A percentile compares a stretch with the other conserved stretches of the same genome.
phyloP scores from a whole-genome alignment of 2,797 vertebrate genomes.

The Ptychobarbus kaznakovi region DNA sequence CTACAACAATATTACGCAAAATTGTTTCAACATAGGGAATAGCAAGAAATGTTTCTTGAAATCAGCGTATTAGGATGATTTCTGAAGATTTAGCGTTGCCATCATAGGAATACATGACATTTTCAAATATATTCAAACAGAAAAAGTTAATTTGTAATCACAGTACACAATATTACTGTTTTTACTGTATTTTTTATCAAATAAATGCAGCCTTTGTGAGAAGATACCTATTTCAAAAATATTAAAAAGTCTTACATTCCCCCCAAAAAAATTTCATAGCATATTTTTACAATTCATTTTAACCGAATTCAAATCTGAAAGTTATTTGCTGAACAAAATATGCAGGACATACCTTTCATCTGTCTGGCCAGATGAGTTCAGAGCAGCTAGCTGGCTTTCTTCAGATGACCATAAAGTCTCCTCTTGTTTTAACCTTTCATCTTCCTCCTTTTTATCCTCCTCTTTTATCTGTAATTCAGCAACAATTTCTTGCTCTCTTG shows the following conservation, averaged over 20 bases:
- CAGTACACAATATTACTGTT: background rate
- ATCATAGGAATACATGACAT: background rate
- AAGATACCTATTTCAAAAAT: background rate
- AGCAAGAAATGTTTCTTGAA: background rate
- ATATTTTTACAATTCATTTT: background rate
- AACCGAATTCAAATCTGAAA: background rate
- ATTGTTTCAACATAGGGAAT: background rate
- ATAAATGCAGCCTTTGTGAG: background rate
- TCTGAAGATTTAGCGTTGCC: background rate
- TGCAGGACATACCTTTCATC: constrained; percentile 64
- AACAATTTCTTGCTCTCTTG: constrained; percentile 44
- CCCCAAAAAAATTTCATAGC: background rate
- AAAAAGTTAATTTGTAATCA: background rate
- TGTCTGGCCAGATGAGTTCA: constrained; percentile 54
- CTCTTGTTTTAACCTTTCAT: constrained; percentile 25
- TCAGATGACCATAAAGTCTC: constrained; percentile 39
- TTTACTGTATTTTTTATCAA: background rate
- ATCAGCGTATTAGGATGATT: background rate
- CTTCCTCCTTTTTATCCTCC: constrained; percentile 42
- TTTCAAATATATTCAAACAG: background rate
- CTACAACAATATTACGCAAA: background rate
- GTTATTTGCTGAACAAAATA: background rate
- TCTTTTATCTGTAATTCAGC: constrained; percentile 28
- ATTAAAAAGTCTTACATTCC: background rate
- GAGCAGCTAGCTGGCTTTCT: background rate